Evolutionary conservation across 1,140 invertebrate genomes (phyloP).

Genomic region (Pissodes strobi): DNA sequence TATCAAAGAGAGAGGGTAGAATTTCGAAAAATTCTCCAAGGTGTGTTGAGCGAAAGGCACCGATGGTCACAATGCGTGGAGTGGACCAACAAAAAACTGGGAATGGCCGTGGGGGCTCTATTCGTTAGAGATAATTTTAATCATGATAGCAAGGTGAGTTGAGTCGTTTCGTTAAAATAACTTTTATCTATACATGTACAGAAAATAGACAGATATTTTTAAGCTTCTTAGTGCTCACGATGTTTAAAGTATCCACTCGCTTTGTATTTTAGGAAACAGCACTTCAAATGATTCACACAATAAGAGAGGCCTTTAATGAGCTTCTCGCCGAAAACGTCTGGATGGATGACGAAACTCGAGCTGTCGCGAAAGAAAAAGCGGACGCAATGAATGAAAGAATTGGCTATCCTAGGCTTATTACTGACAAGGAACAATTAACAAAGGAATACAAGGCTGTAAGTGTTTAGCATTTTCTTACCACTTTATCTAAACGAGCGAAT

Average conservation of each 20-base stretch:
- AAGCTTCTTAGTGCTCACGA: too few relatives aligned
- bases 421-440: conserved; percentile 69
- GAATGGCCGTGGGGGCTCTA: conserved; percentile 80
- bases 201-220: too few relatives aligned
- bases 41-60: conserved; percentile 74
- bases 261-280: conserved; percentile 67
- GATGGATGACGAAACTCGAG: conserved; percentile 88
- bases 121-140: conserved; percentile 85
- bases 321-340: conserved; percentile 83
- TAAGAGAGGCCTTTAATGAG: conserved; percentile 87
- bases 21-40: conserved; percentile 79
- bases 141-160: conserved; percentile 74
- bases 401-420: conserved; percentile 80
- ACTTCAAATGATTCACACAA: conserved; percentile 84
- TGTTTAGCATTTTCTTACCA: conserved; percentile 19
- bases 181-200: too few relatives aligned
- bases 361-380: conserved; percentile 82
- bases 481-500: neutral
- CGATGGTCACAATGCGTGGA: conserved; percentile 84
- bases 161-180: neutral
- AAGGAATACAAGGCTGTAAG: conserved; percentile 74
- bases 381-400: conserved; percentile 84
- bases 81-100: conserved; percentile 83
- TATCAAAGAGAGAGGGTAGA: conserved; percentile 77
- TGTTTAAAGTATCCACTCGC: too few relatives aligned